Evolutionary conservation across 2,113 vertebrate species (phyloP), one percentile per base, ranked within the genome.

Genomic region (Elanus axillaris): DNA sequence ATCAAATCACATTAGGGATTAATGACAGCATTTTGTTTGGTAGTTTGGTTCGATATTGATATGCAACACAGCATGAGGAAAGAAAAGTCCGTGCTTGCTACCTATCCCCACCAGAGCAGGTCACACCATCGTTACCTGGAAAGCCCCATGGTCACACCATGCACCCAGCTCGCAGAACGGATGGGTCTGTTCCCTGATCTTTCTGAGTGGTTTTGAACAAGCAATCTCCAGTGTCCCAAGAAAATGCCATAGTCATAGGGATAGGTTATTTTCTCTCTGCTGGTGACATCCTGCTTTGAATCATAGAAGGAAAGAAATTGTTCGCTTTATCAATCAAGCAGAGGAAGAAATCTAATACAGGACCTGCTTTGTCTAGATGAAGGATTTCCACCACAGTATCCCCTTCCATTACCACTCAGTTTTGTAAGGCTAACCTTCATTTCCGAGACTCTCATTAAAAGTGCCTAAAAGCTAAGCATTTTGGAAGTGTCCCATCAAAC

Each of bases 21-120:
- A 87, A 72, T 27, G 59, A 6, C 10, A 64, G 7, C 6, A 25
- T 27, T 64, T 78, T 10, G 8, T 76, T 79, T 55, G 25, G 29
- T 47, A 64, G 14, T 23, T 66, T n/a, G 16, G 14, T 80, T 82
- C 76, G 20, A 38, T 60, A 26, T 32, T 62, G 20, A 40, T 40
- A 26, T 26, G 2, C 32, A 23, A n/a, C 40, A 45, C 2, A 23
- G 6, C 0, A 0, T 1, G 1, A 77, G 29, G 47, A 73, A 67
- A 53, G n/a, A 31, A 16, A 86, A 77, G 10, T 17, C 29, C 0
- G 0, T 34, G 11, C 53, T 84, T 42, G 16, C 38, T 74, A 17
- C 34, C 53, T 34, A 2, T 29, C 13, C 36, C 36, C 43, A 47
- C 47, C 47, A 59, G 42, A 81, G 15, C 29, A 19, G 32, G 21